These are phyloP conservation scores for Eupithecia abbreviata DNA, from an alignment of 2,888 invertebrate species.

Conservation along the genomic window DNA sequence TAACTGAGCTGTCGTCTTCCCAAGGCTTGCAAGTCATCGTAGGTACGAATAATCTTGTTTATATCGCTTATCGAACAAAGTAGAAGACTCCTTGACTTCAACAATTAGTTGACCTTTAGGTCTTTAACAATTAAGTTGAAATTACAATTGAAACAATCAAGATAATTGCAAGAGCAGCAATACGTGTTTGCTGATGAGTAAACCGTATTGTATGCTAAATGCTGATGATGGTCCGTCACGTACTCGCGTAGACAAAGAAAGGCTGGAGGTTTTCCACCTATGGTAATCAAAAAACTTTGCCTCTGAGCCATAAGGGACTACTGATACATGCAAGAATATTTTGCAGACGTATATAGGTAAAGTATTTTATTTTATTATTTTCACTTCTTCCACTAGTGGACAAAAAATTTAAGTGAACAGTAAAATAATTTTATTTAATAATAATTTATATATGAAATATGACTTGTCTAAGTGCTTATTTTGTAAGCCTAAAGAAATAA, in stretches of 20 bases:
- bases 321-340: background rate
- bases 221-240: background rate
- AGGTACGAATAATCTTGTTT: background rate
- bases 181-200: slow-evolving; percentile 14
- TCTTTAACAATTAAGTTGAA: slow-evolving; percentile 14
- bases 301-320: background rate
- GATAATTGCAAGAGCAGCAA: slow-evolving; percentile 21
- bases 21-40: slow-evolving; percentile 1
- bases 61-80: slow-evolving; percentile 7
- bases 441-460: no score
- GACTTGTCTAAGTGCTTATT: no score
- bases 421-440: no score
- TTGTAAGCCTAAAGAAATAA: no score
- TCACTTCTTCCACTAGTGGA: no score
- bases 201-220: slow-evolving; percentile 21
- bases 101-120: slow-evolving; percentile 10
- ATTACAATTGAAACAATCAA: slow-evolving; percentile 16
- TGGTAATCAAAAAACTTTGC: slow-evolving; percentile 7
- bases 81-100: slow-evolving; percentile 10
- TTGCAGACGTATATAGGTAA: no score
- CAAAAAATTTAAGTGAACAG: no score
- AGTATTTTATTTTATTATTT: no score
- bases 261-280: slow-evolving; percentile 16
- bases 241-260: slow-evolving; percentile 14
- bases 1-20: background rate